phyloP scores from a whole-genome alignment of 2,113 vertebrate genomes.

The Eidolon helvum region DNA sequence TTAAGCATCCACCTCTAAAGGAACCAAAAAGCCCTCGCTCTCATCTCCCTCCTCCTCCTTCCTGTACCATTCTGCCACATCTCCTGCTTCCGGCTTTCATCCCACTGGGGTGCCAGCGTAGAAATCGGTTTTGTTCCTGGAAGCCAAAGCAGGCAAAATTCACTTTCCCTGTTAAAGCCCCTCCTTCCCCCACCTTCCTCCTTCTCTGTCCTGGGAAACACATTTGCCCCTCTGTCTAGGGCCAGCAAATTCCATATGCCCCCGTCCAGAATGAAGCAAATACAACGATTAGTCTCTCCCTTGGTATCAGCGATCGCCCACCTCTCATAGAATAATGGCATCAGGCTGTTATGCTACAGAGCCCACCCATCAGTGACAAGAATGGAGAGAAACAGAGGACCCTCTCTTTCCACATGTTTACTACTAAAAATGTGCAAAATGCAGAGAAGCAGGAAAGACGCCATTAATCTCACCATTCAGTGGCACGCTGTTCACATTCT shows the following conservation, averaged over 20 bases:
- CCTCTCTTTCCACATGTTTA: background rate
- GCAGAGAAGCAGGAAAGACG: background rate
- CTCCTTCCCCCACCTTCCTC: background rate
- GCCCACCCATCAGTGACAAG: background rate
- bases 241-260: background rate
- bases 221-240: background rate
- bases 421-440: background rate
- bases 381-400: background rate
- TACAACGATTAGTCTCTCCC: background rate
- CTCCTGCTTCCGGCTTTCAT: background rate
- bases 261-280: background rate
- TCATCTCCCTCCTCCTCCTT: background rate
- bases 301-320: background rate
- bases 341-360: background rate
- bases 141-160: background rate
- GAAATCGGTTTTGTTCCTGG: background rate
- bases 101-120: accelerated
- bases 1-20: background rate
- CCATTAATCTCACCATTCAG: background rate
- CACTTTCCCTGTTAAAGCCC: background rate
- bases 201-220: background rate
- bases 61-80: background rate
- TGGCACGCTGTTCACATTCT: background rate
- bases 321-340: background rate
- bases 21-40: background rate